Percentiles rank a stretch among this genome's conserved stretches.
Conservation (phyloP, 2,888 invertebrate species). For the Tenthredo amoena region DNA sequence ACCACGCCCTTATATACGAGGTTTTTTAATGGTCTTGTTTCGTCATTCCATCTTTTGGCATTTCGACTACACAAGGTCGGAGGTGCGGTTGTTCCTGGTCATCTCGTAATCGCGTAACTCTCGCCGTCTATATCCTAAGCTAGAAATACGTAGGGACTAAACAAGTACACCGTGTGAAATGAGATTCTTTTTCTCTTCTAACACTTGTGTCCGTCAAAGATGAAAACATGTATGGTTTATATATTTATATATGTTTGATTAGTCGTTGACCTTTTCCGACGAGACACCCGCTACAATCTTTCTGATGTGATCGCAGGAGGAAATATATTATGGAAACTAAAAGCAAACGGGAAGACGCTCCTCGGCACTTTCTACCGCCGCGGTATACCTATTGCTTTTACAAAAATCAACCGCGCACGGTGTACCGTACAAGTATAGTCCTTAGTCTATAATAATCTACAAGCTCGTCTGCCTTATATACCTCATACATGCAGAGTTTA, state of each 20-base stretch:
- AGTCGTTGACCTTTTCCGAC: not conserved
- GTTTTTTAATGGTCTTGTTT: conserved; percentile 14
- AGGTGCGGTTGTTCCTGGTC: conserved; percentile 18
- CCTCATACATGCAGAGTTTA: not conserved
- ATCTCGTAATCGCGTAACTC: not conserved
- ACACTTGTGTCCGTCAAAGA: not conserved
- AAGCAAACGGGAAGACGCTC: conserved; percentile 76
- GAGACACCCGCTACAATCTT: conserved; percentile 33
- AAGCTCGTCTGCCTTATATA: not conserved
- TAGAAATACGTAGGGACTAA: not conserved
- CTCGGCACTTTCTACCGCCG: conserved; percentile 76
- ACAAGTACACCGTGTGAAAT: not conserved
- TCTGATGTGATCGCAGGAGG: not conserved
- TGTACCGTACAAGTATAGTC: conserved; percentile 9
- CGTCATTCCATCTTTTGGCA: not conserved
- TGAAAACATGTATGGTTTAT: not conserved
- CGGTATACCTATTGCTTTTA: conserved; percentile 2
- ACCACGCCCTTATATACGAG: conserved; percentile 4
- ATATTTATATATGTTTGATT: not conserved
- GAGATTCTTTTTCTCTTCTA: not conserved
- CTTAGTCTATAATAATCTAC: conserved; percentile 15
- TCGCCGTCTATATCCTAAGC: not conserved
- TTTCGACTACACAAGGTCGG: conserved; percentile 19
- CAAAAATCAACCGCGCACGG: conserved; percentile 35
- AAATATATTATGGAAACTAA: conserved; percentile 72